These are phyloP conservation scores for Microctenopoma lineatum DNA, from an alignment of 2,797 vertebrate genomes.

Conservation along the genomic window DNA sequence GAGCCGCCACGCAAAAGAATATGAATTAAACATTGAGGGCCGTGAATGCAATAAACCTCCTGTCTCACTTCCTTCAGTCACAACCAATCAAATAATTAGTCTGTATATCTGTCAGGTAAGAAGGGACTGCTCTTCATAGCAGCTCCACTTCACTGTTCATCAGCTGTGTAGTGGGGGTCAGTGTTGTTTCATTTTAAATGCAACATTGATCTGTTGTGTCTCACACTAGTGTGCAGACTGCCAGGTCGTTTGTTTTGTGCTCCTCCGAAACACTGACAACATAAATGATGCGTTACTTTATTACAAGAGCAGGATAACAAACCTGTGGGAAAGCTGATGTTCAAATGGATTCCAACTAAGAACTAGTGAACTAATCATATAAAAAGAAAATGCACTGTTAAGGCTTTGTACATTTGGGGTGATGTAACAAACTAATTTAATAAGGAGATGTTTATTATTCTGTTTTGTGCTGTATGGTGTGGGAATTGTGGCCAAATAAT, in stretches of 20 bases:
- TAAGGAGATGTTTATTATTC: background rate
- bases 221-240: constrained; percentile 17
- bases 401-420: background rate
- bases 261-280: constrained; percentile 19
- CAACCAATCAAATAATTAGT: constrained; percentile 67
- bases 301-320: constrained; percentile 16
- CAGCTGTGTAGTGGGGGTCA: constrained; percentile 12
- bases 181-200: constrained; percentile 27
- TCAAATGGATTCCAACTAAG: constrained; percentile 7
- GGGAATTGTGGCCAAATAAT: constrained; percentile 1
- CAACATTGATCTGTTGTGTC: constrained; percentile 1
- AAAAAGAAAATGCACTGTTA: background rate
- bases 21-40: constrained; percentile 75
- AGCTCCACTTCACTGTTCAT: constrained; percentile 17
- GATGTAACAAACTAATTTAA: background rate
- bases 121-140: background rate
- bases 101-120: constrained; percentile 34
- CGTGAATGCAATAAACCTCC: constrained; percentile 45
- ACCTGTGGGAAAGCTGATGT: background rate
- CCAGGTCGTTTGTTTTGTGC: constrained; percentile 31
- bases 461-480: background rate
- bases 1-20: constrained; percentile 47
- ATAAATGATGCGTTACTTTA: constrained; percentile 39
- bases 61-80: constrained; percentile 43
- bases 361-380: background rate